Evolutionary conservation across 1,140 invertebrate species (phyloP).

Genomic region (Aphaenogaster rudis): DNA sequence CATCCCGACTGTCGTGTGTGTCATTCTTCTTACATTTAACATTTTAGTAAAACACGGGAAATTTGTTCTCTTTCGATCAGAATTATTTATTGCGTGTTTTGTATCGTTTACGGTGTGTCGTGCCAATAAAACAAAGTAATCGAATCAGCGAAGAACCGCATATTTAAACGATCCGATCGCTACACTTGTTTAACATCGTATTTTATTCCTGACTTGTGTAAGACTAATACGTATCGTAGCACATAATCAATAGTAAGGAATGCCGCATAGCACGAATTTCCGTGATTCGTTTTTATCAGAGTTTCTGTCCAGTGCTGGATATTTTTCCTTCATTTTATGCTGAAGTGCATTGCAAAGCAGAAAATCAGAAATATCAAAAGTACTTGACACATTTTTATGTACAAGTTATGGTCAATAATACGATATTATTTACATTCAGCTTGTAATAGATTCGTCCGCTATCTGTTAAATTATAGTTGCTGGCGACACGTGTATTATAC

Average conservation of each 20-base stretch:
- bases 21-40: neutral
- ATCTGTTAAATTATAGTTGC: neutral
- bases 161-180: neutral
- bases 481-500: neutral
- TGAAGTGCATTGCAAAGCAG: neutral
- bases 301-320: neutral
- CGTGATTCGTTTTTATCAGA: neutral
- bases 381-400: neutral
- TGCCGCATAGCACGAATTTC: neutral
- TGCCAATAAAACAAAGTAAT: constrained; percentile 10
- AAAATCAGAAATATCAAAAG: constrained; percentile 15
- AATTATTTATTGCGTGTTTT: constrained; percentile 41
- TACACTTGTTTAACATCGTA: constrained; percentile 1
- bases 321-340: constrained; percentile 17
- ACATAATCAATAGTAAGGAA: constrained; percentile 1
- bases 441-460: neutral
- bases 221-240: neutral
- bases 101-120: constrained; percentile 3
- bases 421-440: constrained; percentile 19
- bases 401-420: neutral
- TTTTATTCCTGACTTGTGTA: neutral
- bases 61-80: neutral
- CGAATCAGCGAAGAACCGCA: constrained; percentile 21
- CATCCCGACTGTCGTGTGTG: neutral
- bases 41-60: constrained; percentile 15